These are phyloP conservation scores for Melanotaenia duboulayi DNA, from an alignment of 2,113 vertebrate genomes.

Conservation along the genomic window DNA sequence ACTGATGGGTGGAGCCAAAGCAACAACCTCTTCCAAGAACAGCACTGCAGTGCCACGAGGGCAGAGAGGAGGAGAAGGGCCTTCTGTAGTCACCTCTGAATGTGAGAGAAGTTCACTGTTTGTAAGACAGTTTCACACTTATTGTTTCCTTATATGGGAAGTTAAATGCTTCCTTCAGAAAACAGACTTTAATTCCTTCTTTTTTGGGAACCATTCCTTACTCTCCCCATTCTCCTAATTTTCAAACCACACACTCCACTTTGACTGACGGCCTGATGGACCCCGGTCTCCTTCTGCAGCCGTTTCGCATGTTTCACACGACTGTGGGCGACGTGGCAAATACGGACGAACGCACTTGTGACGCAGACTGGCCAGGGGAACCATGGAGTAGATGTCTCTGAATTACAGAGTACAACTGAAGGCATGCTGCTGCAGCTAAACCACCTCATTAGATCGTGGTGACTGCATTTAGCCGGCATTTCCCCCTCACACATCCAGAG, in stretches of 20 bases:
- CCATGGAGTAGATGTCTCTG: conserved; percentile 63
- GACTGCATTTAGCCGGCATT: conserved; percentile 73
- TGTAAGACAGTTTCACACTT: conserved; percentile 18
- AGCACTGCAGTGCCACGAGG: conserved; percentile 60
- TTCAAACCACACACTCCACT: conserved; percentile 66
- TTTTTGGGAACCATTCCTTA: conserved; percentile 26
- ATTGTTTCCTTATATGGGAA: conserved; percentile 46
- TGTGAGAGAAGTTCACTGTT: conserved; percentile 2
- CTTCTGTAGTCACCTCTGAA: conserved; percentile 21
- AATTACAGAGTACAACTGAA: conserved; percentile 75
- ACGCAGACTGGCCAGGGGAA: conserved; percentile 74
- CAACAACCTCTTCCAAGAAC: conserved; percentile 64
- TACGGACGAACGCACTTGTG: conserved; percentile 71
- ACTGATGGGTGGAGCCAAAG: conserved; percentile 57
- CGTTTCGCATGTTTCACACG: conserved; percentile 65
- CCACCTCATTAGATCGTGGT: conserved; percentile 79
- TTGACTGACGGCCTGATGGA: conserved; percentile 70
- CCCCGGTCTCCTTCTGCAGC: conserved; percentile 39
- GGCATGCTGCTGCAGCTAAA: conserved; percentile 65
- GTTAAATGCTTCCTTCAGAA: conserved; percentile 40
- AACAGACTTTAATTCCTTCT: conserved; percentile 35
- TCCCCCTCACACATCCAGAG: conserved; percentile 72
- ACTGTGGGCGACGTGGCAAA: conserved; percentile 70
- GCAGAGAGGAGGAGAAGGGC: conserved; percentile 44
- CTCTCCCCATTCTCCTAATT: conserved; percentile 30